A percentile compares a stretch with the other conserved stretches of the same genome.
Conservation (phyloP, 2,888 invertebrate genomes). For the Ferdinandea cuprea region DNA sequence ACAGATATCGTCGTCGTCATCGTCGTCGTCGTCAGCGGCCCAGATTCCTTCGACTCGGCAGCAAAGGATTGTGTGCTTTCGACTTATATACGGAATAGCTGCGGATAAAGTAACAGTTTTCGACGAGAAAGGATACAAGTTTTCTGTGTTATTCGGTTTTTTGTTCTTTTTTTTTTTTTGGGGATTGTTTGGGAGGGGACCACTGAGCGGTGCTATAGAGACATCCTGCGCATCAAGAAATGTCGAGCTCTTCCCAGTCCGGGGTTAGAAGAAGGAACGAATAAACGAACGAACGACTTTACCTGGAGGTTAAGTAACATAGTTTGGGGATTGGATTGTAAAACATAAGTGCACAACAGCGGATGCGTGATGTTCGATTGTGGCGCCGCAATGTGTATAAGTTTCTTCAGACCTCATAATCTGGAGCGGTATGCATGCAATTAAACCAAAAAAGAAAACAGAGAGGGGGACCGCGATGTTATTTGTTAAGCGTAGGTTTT, state of each 20-base stretch:
- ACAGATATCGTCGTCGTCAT: slow-evolving; percentile 46
- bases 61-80: slow-evolving; percentile 34
- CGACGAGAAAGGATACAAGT: slow-evolving; percentile 57
- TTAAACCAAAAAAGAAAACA: slow-evolving; percentile 56
- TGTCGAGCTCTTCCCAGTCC: not conserved
- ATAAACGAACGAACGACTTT: slow-evolving; percentile 20
- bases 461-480: too few relatives aligned
- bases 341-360: slow-evolving; percentile 73
- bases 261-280: not conserved
- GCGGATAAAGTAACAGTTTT: slow-evolving; percentile 43
- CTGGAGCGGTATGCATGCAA: slow-evolving; percentile 38
- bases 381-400: slow-evolving; percentile 5
- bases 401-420: slow-evolving; percentile 39
- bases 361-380: slow-evolving; percentile 70
- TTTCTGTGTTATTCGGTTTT: slow-evolving; percentile 5
- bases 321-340: slow-evolving; percentile 71
- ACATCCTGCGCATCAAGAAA: slow-evolving; percentile 29
- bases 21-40: slow-evolving; percentile 15
- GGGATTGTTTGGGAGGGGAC: too few relatives aligned
- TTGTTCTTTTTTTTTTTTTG: not conserved
- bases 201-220: slow-evolving; percentile 17
- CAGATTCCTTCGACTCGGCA: slow-evolving; percentile 38
- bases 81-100: slow-evolving; percentile 32
- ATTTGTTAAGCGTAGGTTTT: too few relatives aligned
- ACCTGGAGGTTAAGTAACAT: slow-evolving; percentile 59